Conservation (phyloP, 2,797 vertebrate species). For the Cynodonichthys magdalenae region DNA sequence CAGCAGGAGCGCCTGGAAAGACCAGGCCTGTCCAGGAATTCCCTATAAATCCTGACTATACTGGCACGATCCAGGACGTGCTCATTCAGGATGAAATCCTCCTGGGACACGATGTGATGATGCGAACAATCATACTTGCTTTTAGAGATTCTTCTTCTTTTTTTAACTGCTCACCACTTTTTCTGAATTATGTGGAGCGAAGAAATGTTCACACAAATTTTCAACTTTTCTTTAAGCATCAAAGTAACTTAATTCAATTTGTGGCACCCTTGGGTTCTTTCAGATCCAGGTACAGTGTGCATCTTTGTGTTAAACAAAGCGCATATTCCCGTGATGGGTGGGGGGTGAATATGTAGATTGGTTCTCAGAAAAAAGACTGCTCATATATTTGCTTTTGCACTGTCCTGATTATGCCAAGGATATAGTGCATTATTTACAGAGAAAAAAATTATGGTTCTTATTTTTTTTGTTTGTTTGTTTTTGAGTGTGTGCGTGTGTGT, state of each 20-base stretch:
- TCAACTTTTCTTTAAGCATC: slow-evolving; percentile 44
- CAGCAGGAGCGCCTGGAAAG: slow-evolving; percentile 34
- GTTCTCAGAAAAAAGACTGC: slow-evolving; percentile 57
- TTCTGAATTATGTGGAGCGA: slow-evolving; percentile 23
- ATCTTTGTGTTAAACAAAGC: slow-evolving; percentile 60
- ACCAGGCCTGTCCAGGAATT: slow-evolving; percentile 45
- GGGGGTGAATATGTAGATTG: slow-evolving; percentile 41
- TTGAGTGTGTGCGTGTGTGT: slow-evolving; percentile 59
- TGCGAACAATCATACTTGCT: slow-evolving; percentile 60
- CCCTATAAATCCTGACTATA: slow-evolving; percentile 33
- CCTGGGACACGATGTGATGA: slow-evolving; percentile 25
- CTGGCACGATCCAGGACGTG: slow-evolving; percentile 32
- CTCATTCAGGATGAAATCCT: slow-evolving; percentile 58
- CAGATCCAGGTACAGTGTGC: slow-evolving; percentile 57
- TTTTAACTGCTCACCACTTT: slow-evolving; percentile 32
- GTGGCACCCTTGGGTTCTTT: slow-evolving; percentile 48
- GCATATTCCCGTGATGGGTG: slow-evolving; percentile 49
- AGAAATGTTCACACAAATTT: slow-evolving; percentile 29
- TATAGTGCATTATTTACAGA: slow-evolving; percentile 69
- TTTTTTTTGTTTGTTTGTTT: slow-evolving; percentile 30
- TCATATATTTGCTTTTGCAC: slow-evolving; percentile 75
- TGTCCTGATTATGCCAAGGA: slow-evolving; percentile 81
- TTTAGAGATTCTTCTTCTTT: slow-evolving; percentile 37
- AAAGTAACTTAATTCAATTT: slow-evolving; percentile 41
- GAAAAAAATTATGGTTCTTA: slow-evolving; percentile 35